A percentile compares a stretch with the other conserved stretches of the same genome.
phyloP scores from a whole-genome alignment of 2,888 invertebrate species.

The Drosophila borealis region DNA sequence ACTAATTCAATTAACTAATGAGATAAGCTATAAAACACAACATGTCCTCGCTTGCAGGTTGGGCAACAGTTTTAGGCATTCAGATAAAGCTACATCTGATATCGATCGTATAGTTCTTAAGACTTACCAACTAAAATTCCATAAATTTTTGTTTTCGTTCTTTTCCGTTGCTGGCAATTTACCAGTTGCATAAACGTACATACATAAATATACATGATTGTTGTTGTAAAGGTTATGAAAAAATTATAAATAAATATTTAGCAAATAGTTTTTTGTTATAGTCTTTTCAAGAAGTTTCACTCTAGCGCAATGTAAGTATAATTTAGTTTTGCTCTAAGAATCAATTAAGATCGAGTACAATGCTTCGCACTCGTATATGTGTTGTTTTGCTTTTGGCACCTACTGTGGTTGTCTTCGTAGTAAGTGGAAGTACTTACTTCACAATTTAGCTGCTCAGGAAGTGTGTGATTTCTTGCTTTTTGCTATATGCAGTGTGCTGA shows the following conservation, averaged over 20 bases:
- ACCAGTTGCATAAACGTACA: constrained; percentile 37
- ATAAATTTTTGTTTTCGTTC: constrained; percentile 53
- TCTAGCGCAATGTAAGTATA: constrained; percentile 57
- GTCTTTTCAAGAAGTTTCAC: constrained; percentile 79
- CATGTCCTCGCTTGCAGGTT: constrained; percentile 23
- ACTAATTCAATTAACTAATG: constrained; percentile 76
- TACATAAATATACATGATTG: constrained; percentile 61
- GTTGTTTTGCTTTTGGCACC: constrained; percentile 72
- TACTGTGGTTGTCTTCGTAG: constrained; percentile 51
- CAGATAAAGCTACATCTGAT: constrained; percentile 77
- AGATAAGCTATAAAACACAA: constrained; percentile 48
- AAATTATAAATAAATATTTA: constrained; percentile 80
- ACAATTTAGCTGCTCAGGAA: constrained; percentile 53
- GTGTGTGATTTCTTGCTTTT: constrained; percentile 10
- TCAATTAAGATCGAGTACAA: constrained; percentile 35
- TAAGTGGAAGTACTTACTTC: constrained; percentile 30
- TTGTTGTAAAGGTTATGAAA: constrained; percentile 68
- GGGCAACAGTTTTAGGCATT: constrained; percentile 43
- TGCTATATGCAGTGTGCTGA: constrained; percentile 23
- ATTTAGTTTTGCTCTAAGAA: constrained; percentile 41
- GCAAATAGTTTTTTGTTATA: constrained; percentile 73
- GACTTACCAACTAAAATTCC: constrained; percentile 72
- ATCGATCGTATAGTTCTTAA: constrained; percentile 56
- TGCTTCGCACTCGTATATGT: constrained; percentile 12
- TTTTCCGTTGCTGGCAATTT: constrained; percentile 13